These are phyloP conservation scores for Tretioscincus oriximinensis DNA, from an alignment of 2,113 vertebrate species.

Conservation along the genomic window DNA sequence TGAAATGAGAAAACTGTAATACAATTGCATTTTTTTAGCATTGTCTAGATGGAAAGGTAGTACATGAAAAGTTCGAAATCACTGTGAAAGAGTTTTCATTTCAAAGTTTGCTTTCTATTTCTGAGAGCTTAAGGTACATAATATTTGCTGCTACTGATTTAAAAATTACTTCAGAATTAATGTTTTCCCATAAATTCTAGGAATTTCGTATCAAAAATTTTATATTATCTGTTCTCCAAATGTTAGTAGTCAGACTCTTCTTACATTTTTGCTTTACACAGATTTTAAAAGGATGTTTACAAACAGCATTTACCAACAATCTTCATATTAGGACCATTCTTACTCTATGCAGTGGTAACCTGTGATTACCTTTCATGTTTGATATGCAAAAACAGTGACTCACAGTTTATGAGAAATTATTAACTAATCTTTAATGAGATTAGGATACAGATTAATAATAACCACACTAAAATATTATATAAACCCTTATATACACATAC, in stretches of 20 bases:
- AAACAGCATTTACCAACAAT: not conserved
- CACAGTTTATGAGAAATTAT: not conserved
- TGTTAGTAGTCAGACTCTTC: constrained; percentile 21
- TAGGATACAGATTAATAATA: constrained; percentile 15
- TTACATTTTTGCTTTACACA: not conserved
- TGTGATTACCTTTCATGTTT: not conserved
- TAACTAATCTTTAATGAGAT: constrained; percentile 10
- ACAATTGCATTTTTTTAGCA: not conserved
- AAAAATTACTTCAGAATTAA: constrained; percentile 18
- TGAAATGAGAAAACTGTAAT: not conserved
- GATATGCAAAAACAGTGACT: constrained; percentile 11
- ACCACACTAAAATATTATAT: not conserved
- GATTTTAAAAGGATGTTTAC: not conserved
- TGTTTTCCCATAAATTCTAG: not conserved
- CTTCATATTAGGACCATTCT: not conserved
- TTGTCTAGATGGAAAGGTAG: not conserved
- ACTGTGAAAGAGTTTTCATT: not conserved
- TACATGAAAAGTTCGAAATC: not conserved
- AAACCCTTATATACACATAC: not conserved
- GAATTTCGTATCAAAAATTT: not conserved
- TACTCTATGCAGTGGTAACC: constrained; percentile 4
- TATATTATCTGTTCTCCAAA: not conserved
- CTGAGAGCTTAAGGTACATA: not conserved
- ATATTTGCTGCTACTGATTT: not conserved
- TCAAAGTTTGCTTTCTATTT: constrained; percentile 10